Evolutionary conservation across 2,888 invertebrate species (phyloP).

Genomic region (Lochmaea crataegi): DNA sequence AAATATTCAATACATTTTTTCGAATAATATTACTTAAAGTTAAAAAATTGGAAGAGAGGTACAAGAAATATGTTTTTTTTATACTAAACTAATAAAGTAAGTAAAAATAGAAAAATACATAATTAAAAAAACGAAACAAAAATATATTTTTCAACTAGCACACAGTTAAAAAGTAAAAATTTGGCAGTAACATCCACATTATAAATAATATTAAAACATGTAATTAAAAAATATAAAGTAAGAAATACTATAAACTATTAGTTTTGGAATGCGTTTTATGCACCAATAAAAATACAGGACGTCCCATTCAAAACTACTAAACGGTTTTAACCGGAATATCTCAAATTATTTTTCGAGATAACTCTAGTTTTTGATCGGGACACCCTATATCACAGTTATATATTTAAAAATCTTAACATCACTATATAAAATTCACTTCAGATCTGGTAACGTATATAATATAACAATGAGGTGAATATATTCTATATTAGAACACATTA

Average conservation of each 20-base stretch:
- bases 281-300: constrained; percentile 51
- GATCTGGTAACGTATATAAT: constrained; percentile 62
- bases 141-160: constrained; percentile 55
- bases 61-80: constrained; percentile 51
- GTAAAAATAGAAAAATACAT: constrained; percentile 58
- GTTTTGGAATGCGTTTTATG: constrained; percentile 61
- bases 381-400: constrained; percentile 40
- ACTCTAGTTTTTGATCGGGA: constrained; percentile 38
- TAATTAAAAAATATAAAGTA: constrained; percentile 49
- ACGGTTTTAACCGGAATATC: too few relatives aligned
- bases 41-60: constrained; percentile 50
- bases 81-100: constrained; percentile 47
- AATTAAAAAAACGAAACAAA: constrained; percentile 59
- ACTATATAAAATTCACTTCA: constrained; percentile 53
- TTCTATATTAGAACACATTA: constrained; percentile 24
- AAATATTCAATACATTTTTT: constrained; percentile 35
- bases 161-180: constrained; percentile 59
- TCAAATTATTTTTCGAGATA: constrained; percentile 35
- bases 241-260: constrained; percentile 56
- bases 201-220: constrained; percentile 52
- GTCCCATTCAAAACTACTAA: constrained; percentile 8
- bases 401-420: constrained; percentile 52
- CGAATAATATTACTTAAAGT: constrained; percentile 16
- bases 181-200: constrained; percentile 61
- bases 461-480: constrained; percentile 54